phyloP scores from a whole-genome alignment of 2,888 invertebrate species.

The Oxytorus armatus region DNA sequence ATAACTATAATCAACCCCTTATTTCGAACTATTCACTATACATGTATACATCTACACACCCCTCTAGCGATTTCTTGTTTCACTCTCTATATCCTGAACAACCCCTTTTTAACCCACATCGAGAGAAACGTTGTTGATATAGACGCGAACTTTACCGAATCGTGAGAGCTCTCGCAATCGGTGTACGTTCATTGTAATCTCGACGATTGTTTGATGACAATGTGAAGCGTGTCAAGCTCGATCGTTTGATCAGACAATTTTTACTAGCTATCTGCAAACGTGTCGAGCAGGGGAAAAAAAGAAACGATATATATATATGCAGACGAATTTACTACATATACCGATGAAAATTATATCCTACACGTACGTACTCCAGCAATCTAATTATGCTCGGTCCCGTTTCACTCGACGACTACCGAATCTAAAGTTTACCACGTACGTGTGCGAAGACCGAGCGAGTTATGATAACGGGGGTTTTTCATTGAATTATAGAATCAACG shows the following conservation, averaged over 20 bases:
- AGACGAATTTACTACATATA: slow-evolving; percentile 17
- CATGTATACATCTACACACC: neutral
- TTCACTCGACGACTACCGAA: slow-evolving; percentile 38
- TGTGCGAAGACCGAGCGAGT: slow-evolving; percentile 13
- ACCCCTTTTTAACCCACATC: slow-evolving; percentile 17
- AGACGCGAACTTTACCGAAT: neutral
- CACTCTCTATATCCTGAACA: neutral
- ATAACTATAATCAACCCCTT: slow-evolving; percentile 35
- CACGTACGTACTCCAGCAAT: slow-evolving; percentile 19
- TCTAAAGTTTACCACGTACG: slow-evolving; percentile 41
- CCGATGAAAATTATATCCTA: slow-evolving; percentile 36
- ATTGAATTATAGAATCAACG: slow-evolving; percentile 44
- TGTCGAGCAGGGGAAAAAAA: slow-evolving; percentile 23
- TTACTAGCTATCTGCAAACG: slow-evolving; percentile 14
- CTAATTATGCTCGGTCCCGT: slow-evolving; percentile 47
- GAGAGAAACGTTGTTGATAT: neutral
- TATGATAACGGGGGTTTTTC: slow-evolving; percentile 18
- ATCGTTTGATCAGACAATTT: slow-evolving; percentile 49
- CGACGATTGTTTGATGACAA: slow-evolving; percentile 50
- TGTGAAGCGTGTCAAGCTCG: slow-evolving; percentile 53
- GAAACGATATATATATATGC: slow-evolving; percentile 15
- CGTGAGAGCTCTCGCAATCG: neutral
- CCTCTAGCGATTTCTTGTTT: neutral
- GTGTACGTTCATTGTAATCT: slow-evolving; percentile 39
- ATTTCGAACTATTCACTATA: neutral